Base-by-base conservation (phyloP, 2,888 invertebrate genomes). In the Hermodice carunculata region DNA sequence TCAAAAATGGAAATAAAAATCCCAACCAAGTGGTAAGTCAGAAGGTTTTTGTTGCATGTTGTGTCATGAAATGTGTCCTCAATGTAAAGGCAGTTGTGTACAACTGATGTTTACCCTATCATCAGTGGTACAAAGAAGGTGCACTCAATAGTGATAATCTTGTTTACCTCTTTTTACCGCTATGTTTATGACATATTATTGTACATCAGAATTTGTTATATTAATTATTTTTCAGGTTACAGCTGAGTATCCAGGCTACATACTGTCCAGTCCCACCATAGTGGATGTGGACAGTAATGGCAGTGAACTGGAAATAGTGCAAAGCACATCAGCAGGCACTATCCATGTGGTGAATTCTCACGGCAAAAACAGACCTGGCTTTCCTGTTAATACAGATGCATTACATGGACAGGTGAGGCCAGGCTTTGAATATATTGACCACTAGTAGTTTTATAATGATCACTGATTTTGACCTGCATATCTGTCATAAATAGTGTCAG, bases 181-280 rank as follows among this genome's bases (percentile, higher is more conserved):
- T 11, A 22, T 3, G n/a, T 11, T 31, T 5, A 32, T 31, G 48
- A 49, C n/a, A n/a, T n/a, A n/a, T n/a, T n/a, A n/a, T n/a, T n/a
- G n/a, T n/a, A n/a, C n/a, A n/a, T n/a, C n/a, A n/a, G n/a, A n/a
- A n/a, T n/a, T n/a, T n/a, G n/a, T n/a, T n/a, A n/a, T n/a, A n/a
- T n/a, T n/a, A n/a, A n/a, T 24, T 43, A 34, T n/a, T 26, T 53
- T 48, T n/a, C 61, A 67, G 67, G 57, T 57, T 29, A 46, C 43
- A 22, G 54, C 67, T 4, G 66, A 68, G 48, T 70, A 63, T 46
- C 84, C 84, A 24, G 81, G 78, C 3, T 83, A 82, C 64, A 68
- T 78, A n/a, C 61, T 84, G 59, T 79, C 78, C 64, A 69, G 78
- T 1, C 83, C 83, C 1, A 81, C 81, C 32, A 78, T 83, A 4